Conservation (phyloP, 2,888 invertebrate species). For the Ophion obscuratus region DNA sequence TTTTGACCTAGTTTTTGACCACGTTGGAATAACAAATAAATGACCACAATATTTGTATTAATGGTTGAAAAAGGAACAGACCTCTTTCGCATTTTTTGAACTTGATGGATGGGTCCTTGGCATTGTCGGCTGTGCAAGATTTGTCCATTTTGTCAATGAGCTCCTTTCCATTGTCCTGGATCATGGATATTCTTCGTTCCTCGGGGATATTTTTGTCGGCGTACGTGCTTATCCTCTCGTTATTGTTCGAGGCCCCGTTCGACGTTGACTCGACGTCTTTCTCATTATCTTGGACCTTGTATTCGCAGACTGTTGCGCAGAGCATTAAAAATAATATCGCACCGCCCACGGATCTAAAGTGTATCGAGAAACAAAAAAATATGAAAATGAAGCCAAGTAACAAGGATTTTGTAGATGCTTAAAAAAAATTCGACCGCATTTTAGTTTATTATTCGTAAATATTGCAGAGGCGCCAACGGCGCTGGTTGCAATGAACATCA, state of each 20-base stretch:
- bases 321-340: constrained; percentile 86
- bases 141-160: constrained; percentile 78
- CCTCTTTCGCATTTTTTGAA: constrained; percentile 69
- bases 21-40: too few relatives aligned
- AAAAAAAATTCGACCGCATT: not conserved
- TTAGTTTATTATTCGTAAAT: not conserved
- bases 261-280: constrained; percentile 83
- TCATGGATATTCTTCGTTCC: constrained; percentile 78
- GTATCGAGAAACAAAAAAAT: constrained; percentile 13
- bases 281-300: constrained; percentile 85
- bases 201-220: constrained; percentile 82
- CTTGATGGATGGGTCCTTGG: constrained; percentile 54
- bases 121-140: constrained; percentile 35
- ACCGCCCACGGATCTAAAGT: constrained; percentile 85
- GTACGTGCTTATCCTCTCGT: constrained; percentile 84
- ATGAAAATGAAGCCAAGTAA: not conserved
- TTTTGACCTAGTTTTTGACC: too few relatives aligned
- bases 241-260: constrained; percentile 82
- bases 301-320: constrained; percentile 88
- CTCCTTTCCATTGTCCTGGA: constrained; percentile 83
- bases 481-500: not conserved
- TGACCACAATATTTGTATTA: too few relatives aligned
- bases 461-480: not conserved
- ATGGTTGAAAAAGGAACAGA: constrained; percentile 37
- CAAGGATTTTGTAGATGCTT: not conserved